Base-by-base conservation (phyloP, 2,113 vertebrate species). In the Calyptommatus sinebrachiatus region DNA sequence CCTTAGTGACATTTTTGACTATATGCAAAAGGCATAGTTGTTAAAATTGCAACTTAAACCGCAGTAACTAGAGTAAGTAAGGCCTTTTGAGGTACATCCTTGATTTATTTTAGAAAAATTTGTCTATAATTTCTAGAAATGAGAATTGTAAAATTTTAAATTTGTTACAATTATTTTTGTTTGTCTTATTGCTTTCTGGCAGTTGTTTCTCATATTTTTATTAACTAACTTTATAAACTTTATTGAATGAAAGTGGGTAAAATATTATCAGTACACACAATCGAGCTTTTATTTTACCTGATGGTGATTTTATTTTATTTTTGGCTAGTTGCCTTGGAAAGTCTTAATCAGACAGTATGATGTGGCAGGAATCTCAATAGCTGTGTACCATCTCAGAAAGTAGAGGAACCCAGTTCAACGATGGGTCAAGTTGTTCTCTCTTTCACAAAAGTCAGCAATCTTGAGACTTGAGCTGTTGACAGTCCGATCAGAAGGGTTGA, bases 301-400 rank as follows among this genome's bases (percentile, higher is more conserved):
- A n/a, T n/a, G n/a, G n/a, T n/a, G n/a, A n/a, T n/a, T n/a, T n/a
- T n/a, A n/a, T n/a, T n/a, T n/a, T n/a, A n/a, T n/a, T n/a, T n/a
- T n/a, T n/a, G n/a, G n/a, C n/a, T n/a, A n/a, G n/a, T n/a, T n/a
- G n/a, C n/a, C 21, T 69, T 28, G 45, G 74, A 86, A 82, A 78
- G n/a, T 50, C 61, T 84, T 71, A 53, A n/a, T 20, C 78, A 29
- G 29, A 26, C 61, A 73, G 20, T 31, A n/a, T 46, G 82, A 26
- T 63, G 9, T 71, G 31, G 24, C 69, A 24, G 0, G 1, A 85
- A 45, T 82, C 50, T 67, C 29, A 50, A 26, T 31, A 31, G 3
- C 48, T 60, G 16, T 66, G 48, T 48, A 68, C 26, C 8, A 10
- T 28, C 45, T 50, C 24, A 16, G 20, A 31, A 48, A 46, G 48